Percentiles rank a stretch among this genome's conserved stretches.
phyloP scores from a whole-genome alignment of 1,140 invertebrate species.

The Mya arenaria region DNA sequence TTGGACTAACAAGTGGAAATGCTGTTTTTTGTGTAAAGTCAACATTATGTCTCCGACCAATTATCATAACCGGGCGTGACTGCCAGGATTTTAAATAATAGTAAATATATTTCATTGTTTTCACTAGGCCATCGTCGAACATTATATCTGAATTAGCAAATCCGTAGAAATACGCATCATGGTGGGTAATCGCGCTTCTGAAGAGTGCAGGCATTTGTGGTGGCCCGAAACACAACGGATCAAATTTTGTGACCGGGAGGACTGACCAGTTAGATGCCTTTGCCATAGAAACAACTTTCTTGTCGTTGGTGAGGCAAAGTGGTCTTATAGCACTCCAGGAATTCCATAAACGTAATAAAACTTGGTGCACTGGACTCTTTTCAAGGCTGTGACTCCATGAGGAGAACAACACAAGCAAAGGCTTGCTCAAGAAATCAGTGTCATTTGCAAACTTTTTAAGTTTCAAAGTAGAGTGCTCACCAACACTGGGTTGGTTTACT shows the following conservation, averaged over 20 bases:
- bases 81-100: conserved; percentile 17
- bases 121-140: conserved; percentile 18
- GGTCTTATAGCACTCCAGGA: conserved; percentile 23
- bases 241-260: not conserved
- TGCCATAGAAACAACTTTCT: not conserved
- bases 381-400: not conserved
- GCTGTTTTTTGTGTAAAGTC: conserved; percentile 13
- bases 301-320: not conserved
- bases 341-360: conserved; percentile 7
- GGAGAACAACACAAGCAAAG: conserved; percentile 24
- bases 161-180: conserved; percentile 33
- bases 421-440: conserved; percentile 6
- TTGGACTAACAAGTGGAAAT: not conserved
- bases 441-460: not conserved
- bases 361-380: not conserved
- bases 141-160: conserved; percentile 24
- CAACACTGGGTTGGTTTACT: no score
- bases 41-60: conserved; percentile 22
- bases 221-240: conserved; percentile 1
- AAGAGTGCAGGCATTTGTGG: conserved; percentile 7
- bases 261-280: not conserved
- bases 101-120: conserved; percentile 14
- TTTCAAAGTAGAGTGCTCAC: no score
- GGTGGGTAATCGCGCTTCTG: not conserved
- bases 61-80: not conserved